Evolutionary conservation across 2,113 vertebrate species (phyloP).

Genomic region (Gasterosteus nipponicus): DNA sequence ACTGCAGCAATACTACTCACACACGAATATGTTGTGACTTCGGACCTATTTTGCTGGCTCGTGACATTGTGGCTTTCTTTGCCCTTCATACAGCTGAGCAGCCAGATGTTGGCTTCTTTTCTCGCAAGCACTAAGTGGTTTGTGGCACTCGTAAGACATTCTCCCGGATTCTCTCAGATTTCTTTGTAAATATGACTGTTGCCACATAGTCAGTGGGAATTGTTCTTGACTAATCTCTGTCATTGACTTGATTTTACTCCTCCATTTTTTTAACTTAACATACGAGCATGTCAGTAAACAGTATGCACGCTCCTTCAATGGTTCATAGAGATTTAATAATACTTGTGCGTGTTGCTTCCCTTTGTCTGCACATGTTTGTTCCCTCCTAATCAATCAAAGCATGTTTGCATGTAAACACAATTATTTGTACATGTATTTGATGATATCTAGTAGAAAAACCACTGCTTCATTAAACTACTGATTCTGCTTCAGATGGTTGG

Average conservation of each 20-base stretch:
- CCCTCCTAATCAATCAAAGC: neutral
- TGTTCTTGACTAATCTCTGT: slow-evolving; percentile 21
- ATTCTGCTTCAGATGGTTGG: slow-evolving; percentile 87
- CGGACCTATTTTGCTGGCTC: neutral
- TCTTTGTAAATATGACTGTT: neutral
- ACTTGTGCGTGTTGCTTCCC: slow-evolving; percentile 6
- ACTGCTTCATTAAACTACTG: neutral
- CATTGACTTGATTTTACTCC: slow-evolving; percentile 28
- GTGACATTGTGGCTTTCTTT: neutral
- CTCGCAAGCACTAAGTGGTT: slow-evolving; percentile 11
- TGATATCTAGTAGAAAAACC: neutral
- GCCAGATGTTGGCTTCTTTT: slow-evolving; percentile 1
- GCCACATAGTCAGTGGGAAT: slow-evolving; percentile 33
- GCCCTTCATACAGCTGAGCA: slow-evolving; percentile 12
- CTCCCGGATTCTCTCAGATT: neutral
- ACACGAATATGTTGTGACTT: neutral
- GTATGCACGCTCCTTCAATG: neutral
- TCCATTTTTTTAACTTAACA: slow-evolving; percentile 10
- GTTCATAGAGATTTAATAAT: neutral
- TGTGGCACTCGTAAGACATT: slow-evolving; percentile 8
- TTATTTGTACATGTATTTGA: neutral
- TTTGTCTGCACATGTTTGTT: neutral
- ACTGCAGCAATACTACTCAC: neutral
- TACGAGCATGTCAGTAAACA: slow-evolving; percentile 26
- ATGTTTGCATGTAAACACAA: neutral